A percentile compares a stretch with the other conserved stretches of the same genome.
These are phyloP conservation scores for Halcyon smyrnensis DNA, from an alignment of 2,797 vertebrate genomes.

Conservation along the genomic window DNA sequence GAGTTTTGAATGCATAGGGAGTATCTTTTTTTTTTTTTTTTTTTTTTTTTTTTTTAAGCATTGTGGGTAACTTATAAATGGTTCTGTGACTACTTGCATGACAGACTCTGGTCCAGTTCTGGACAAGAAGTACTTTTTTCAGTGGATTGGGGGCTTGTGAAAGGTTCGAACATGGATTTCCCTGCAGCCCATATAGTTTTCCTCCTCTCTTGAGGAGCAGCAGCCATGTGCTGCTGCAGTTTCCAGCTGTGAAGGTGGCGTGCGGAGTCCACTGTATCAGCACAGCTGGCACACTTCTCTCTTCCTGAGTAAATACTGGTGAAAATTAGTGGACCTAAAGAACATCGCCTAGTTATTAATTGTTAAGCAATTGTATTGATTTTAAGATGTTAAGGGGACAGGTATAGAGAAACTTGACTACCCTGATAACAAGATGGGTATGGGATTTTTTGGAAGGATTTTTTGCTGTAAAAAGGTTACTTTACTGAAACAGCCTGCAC, in stretches of 20 bases:
- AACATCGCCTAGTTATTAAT: background rate
- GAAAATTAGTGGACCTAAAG: background rate
- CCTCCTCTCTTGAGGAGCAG: background rate
- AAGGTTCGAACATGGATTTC: background rate
- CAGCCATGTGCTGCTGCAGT: background rate
- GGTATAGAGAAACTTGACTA: background rate
- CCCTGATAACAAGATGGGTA: background rate
- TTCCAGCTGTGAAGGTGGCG: background rate
- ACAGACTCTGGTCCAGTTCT: background rate
- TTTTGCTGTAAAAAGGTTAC: background rate
- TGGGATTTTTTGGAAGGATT: background rate
- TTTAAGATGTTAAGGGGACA: background rate
- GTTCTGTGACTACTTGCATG: fast-evolving
- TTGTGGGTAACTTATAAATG: background rate
- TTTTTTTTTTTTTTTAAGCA: no score
- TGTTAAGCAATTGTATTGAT: background rate
- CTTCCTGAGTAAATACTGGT: background rate
- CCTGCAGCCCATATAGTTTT: background rate
- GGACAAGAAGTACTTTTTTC: background rate
- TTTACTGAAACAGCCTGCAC: background rate
- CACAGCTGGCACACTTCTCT: background rate
- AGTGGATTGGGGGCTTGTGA: background rate
- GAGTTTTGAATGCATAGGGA: background rate
- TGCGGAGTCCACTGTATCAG: background rate
- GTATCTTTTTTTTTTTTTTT: background rate